Conservation (phyloP, 2,797 vertebrate species). For the Xiphorhynchus erythropygius region DNA sequence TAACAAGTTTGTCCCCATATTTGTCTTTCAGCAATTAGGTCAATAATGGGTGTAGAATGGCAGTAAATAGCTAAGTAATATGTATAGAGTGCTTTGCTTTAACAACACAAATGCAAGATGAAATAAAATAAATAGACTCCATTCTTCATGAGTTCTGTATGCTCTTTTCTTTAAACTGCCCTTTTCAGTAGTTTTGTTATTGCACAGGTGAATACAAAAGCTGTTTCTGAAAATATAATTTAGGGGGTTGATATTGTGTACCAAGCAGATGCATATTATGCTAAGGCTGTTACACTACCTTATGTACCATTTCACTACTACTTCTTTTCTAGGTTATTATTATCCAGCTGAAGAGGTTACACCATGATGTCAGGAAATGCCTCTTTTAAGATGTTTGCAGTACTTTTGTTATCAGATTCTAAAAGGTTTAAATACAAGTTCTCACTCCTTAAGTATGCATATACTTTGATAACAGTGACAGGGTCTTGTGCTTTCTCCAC, state of each 20-base stretch:
- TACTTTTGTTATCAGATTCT: background rate
- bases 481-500: background rate
- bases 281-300: background rate
- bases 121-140: slow-evolving; percentile 60
- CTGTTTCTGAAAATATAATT: background rate
- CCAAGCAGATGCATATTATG: background rate
- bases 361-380: background rate
- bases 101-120: slow-evolving; percentile 40
- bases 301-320: background rate
- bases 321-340: background rate
- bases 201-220: background rate
- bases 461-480: background rate
- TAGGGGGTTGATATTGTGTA: background rate
- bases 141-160: background rate
- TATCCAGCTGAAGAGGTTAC: background rate
- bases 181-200: background rate
- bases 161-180: slow-evolving; percentile 10
- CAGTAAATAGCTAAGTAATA: slow-evolving; percentile 52
- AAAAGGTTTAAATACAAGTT: background rate
- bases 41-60: slow-evolving; percentile 52
- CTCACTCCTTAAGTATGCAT: background rate
- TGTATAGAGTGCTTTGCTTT: slow-evolving; percentile 53
- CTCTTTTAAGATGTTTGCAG: background rate
- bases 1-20: slow-evolving; percentile 51
- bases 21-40: slow-evolving; percentile 54